phyloP scores from a whole-genome alignment of 2,888 invertebrate species.

The Rotaria macrura region DNA sequence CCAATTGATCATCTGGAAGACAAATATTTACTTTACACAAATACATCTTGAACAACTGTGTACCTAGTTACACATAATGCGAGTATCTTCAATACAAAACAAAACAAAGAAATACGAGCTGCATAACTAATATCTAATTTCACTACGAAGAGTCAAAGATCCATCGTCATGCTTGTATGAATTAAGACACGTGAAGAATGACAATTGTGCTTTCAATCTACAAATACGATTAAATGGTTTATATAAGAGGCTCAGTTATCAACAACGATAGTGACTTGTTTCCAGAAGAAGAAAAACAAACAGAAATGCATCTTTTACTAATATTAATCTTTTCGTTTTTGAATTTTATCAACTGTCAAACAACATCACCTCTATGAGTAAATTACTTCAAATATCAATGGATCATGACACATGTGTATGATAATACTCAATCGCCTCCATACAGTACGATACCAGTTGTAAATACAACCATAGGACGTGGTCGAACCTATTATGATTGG shows the following conservation, averaged over 20 bases:
- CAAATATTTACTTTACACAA: too few species aligned
- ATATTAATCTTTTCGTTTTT: background rate
- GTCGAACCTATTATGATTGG: background rate
- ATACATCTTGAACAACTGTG: too few species aligned
- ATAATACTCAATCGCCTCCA: slow-evolving; percentile 2
- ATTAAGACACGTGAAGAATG: background rate
- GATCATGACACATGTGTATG: slow-evolving; percentile 12
- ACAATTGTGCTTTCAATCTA: background rate
- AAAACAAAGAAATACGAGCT: too few species aligned
- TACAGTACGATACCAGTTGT: background rate
- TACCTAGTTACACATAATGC: too few species aligned
- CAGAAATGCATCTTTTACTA: background rate
- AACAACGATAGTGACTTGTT: too few species aligned
- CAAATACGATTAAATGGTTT: too few species aligned
- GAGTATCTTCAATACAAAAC: too few species aligned
- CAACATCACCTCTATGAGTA: background rate
- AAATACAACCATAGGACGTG: background rate
- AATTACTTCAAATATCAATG: background rate
- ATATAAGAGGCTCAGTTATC: too few species aligned
- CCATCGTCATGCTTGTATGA: background rate
- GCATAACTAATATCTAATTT: too few species aligned
- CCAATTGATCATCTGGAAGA: too few species aligned
- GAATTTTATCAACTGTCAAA: background rate
- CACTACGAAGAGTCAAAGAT: too few species aligned
- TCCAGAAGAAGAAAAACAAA: background rate